These are phyloP conservation scores for Lamellibrachia luymesi DNA, from an alignment of 1,140 invertebrate genomes.

Conservation along the genomic window DNA sequence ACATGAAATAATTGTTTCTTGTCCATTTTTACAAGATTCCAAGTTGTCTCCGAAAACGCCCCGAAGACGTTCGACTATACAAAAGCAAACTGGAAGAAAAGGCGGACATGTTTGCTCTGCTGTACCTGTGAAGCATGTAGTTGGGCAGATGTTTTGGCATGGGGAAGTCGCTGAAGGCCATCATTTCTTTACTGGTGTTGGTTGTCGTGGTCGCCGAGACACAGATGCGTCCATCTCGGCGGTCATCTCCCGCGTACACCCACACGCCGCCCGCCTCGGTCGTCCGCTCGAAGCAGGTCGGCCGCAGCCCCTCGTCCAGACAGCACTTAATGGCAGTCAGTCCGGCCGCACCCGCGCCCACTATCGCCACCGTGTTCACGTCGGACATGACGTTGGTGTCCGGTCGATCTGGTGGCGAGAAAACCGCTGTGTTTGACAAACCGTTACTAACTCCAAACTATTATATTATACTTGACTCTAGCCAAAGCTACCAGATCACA, in stretches of 20 bases:
- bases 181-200: conserved; percentile 62
- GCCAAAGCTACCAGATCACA: no score
- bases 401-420: no score
- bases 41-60: no score
- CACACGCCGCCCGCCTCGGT: conserved; percentile 52
- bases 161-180: conserved; percentile 61
- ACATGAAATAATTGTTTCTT: no score
- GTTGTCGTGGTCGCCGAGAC: conserved; percentile 58
- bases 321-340: conserved; percentile 57
- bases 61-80: no score
- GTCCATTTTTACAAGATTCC: no score
- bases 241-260: conserved; percentile 38
- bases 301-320: conserved; percentile 53
- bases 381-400: neutral
- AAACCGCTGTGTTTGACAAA: no score
- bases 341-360: conserved; percentile 59
- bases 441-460: no score
- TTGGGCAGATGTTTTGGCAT: conserved; percentile 56
- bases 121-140: conserved; percentile 52
- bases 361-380: conserved; percentile 37
- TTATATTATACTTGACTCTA: no score
- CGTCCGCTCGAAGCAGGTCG: conserved; percentile 55
- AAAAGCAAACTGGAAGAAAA: no score
- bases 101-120: no score
- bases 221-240: conserved; percentile 40